These are phyloP conservation scores for Rhopalosiphum maidis DNA, from an alignment of 1,140 invertebrate species.

Conservation along the genomic window DNA sequence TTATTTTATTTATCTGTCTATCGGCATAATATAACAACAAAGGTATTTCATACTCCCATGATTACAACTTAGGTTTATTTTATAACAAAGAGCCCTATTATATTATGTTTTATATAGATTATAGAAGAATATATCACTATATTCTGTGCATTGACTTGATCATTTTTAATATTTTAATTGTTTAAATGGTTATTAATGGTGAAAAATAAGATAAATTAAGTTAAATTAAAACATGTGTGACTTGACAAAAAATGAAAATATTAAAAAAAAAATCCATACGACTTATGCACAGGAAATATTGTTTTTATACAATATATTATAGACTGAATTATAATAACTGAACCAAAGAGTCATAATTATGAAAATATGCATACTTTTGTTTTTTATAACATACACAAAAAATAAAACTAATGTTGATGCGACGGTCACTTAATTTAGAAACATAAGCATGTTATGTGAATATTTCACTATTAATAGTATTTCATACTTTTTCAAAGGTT, in stretches of 20 bases:
- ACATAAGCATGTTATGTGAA: background rate
- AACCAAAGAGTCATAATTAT: background rate
- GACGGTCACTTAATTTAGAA: background rate
- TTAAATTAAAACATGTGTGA: background rate
- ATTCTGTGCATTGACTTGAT: background rate
- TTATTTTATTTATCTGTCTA: background rate
- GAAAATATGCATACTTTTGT: background rate
- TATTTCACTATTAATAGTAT: background rate
- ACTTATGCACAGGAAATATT: background rate
- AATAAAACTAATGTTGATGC: background rate
- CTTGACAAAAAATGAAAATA: too few species aligned
- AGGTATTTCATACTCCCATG: background rate
- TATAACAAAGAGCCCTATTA: background rate
- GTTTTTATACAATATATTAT: background rate
- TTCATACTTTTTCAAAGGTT: conserved; percentile 54
- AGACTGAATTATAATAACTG: too few species aligned
- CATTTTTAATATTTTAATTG: background rate
- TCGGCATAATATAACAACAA: background rate
- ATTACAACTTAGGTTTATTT: background rate
- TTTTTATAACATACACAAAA: background rate
- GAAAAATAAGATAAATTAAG: background rate
- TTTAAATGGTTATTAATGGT: background rate
- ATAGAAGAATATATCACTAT: background rate
- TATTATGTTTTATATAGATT: background rate
- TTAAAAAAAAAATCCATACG: background rate